Percentiles rank a stretch among this genome's conserved stretches.
These are phyloP conservation scores for Apoda limacodes DNA, from an alignment of 2,888 invertebrate genomes.

Conservation along the genomic window DNA sequence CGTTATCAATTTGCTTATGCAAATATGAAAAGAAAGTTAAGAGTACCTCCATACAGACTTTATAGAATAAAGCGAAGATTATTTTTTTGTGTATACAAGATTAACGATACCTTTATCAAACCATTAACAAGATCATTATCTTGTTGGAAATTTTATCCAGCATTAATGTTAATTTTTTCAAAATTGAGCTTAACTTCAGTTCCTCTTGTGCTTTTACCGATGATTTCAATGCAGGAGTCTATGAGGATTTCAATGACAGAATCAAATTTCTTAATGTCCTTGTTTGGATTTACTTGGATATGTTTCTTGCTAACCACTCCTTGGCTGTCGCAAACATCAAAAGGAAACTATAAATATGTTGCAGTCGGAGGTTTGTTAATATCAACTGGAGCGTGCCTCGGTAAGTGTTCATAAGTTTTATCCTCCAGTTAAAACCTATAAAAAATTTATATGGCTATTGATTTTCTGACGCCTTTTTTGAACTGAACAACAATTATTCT, in stretches of 20 bases:
- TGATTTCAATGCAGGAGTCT: constrained; percentile 44
- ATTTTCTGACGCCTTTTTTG: too few relatives aligned
- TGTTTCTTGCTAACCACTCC: constrained; percentile 55
- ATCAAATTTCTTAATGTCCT: constrained; percentile 50
- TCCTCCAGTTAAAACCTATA: too few relatives aligned
- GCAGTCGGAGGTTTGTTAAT: constrained; percentile 39
- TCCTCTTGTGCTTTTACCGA: constrained; percentile 40
- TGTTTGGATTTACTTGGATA: constrained; percentile 60
- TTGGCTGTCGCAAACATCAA: constrained; percentile 53
- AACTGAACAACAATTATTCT: too few relatives aligned
- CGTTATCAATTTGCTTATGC: constrained; percentile 51
- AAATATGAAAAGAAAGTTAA: constrained; percentile 42
- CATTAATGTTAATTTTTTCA: constrained; percentile 43
- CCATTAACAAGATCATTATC: constrained; percentile 55
- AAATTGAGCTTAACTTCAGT: constrained; percentile 47
- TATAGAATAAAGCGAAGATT: constrained; percentile 47
- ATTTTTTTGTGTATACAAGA: constrained; percentile 40
- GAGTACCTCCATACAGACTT: constrained; percentile 55
- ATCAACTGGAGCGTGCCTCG: constrained; percentile 45
- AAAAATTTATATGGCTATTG: too few relatives aligned
- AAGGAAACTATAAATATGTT: constrained; percentile 56
- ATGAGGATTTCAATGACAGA: constrained; percentile 48
- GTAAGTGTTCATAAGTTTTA: constrained; percentile 29
- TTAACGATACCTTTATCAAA: constrained; percentile 56
- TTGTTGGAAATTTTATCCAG: constrained; percentile 60